phyloP scores from a whole-genome alignment of 1,140 invertebrate species.

The Aphis gossypii region DNA sequence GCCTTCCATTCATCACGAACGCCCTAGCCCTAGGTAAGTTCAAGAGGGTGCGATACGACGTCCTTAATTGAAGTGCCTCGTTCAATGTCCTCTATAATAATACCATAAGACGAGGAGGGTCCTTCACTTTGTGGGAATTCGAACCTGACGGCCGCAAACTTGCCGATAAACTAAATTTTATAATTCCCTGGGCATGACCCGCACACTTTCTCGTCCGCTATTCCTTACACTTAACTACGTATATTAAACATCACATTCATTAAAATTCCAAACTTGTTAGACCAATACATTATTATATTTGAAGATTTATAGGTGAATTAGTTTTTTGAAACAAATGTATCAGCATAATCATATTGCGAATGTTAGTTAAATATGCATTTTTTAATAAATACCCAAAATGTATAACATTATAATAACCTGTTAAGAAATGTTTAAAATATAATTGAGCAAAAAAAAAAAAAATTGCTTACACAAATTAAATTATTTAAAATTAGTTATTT shows the following conservation, averaged over 20 bases:
- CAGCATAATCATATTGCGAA: background rate
- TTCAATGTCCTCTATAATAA: conserved; percentile 52
- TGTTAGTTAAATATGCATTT: background rate
- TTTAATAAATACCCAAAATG: background rate
- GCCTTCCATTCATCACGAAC: background rate
- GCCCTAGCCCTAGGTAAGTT: conserved; percentile 12
- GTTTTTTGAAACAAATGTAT: background rate
- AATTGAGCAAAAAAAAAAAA: background rate
- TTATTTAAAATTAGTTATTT: too few species aligned
- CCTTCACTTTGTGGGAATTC: conserved; percentile 53
- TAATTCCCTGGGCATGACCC: conserved; percentile 46
- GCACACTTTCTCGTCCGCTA: background rate
- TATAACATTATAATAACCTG: background rate
- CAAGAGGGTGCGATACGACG: conserved; percentile 11
- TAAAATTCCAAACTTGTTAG: conserved; percentile 26
- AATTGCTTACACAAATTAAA: too few species aligned
- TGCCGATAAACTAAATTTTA: conserved; percentile 57
- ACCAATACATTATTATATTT: conserved; percentile 34
- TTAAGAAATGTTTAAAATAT: background rate
- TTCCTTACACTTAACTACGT: background rate
- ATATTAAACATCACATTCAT: conserved; percentile 50
- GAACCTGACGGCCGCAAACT: conserved; percentile 55
- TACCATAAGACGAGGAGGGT: conserved; percentile 46
- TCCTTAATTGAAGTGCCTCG: conserved; percentile 58
- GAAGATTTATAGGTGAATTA: background rate